A percentile compares a stretch with the other conserved stretches of the same genome.
Conservation (phyloP, 2,797 vertebrate species). For the Pempheris klunzingeri region DNA sequence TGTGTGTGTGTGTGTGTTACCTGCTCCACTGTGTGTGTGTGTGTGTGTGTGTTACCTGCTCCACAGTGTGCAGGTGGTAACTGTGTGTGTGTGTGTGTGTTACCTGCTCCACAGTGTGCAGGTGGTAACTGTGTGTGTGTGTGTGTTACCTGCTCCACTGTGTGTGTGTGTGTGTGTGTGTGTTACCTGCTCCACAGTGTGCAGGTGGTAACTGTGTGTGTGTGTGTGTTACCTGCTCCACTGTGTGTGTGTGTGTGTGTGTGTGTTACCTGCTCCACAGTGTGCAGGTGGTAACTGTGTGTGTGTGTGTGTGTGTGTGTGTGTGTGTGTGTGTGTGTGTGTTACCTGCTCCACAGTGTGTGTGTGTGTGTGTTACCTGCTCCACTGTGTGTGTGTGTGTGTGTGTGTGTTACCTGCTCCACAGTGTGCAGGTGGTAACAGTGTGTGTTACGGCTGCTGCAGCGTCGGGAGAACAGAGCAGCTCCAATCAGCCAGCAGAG, state of each 20-base stretch:
- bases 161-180: slow-evolving; percentile 88
- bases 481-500: slow-evolving; percentile 89
- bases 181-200: slow-evolving; percentile 56
- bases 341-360: too few relatives aligned
- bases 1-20: slow-evolving; percentile 81
- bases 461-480: slow-evolving; percentile 80
- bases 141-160: slow-evolving; percentile 85
- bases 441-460: slow-evolving; percentile 62
- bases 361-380: slow-evolving; percentile 9
- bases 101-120: too few relatives aligned
- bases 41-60: too few relatives aligned
- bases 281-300: slow-evolving; percentile 90
- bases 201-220: neutral
- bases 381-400: slow-evolving; percentile 36
- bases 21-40: slow-evolving; percentile 36
- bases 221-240: too few relatives aligned
- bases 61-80: too few relatives aligned
- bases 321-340: too few relatives aligned
- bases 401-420: slow-evolving; percentile 84
- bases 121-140: slow-evolving; percentile 1
- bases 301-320: slow-evolving; percentile 40
- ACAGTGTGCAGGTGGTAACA: slow-evolving; percentile 90
- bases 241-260: neutral
- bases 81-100: neutral
- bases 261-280: slow-evolving; percentile 85